Evolutionary conservation across 92 coral and sea anemone genomes (phyloP), one percentile per base, ranked within the genome.

Genomic region (Umimayanthus kanabou): DNA sequence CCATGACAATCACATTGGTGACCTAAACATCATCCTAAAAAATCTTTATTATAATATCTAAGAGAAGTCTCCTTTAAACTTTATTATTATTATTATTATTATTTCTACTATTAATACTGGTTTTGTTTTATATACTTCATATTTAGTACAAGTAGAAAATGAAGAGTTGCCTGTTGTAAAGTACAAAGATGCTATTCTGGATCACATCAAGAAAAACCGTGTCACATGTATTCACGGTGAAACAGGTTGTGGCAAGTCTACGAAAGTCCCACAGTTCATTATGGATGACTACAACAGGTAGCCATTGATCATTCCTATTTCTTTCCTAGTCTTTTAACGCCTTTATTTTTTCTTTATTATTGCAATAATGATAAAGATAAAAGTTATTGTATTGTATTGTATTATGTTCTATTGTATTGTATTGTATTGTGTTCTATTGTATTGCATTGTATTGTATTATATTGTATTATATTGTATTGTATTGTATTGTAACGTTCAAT

Each of bases 221-320:
- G 86, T 82, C 11, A 82, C 86, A 0, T 82, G 86, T 67, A 82
- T 82, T 39, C 86, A 82, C 5, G 86, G 86, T 39, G 86, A 82
- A 45, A 82, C 86, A n/a, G 86, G 86, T 9, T 82, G 86, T 25
- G 86, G 86, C 61, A 82, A 82, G 76, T 82, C 86, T 13, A 82
- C 86, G 6, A 82, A 82, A 82, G 86, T 82, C 4, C 86, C 86
- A 45, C 86, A 82, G 58, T 82, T 82, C 43, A 66, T 82, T 40
- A 10, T 82, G 86, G 86, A 82, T 67, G 86, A 82, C 40, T 82
- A 81, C 30, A 81, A 23, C 75, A 81, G 85, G 85, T 81, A 14
- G 18, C 28, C 33, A 9, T 25, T 2, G 39, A 9, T 7, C 22
- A 71, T 30, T 71, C 39, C 37, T 28, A 30, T n/a, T n/a, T n/a